Conservation (phyloP, 2,113 vertebrate species). For the Neogobius melanostomus region DNA sequence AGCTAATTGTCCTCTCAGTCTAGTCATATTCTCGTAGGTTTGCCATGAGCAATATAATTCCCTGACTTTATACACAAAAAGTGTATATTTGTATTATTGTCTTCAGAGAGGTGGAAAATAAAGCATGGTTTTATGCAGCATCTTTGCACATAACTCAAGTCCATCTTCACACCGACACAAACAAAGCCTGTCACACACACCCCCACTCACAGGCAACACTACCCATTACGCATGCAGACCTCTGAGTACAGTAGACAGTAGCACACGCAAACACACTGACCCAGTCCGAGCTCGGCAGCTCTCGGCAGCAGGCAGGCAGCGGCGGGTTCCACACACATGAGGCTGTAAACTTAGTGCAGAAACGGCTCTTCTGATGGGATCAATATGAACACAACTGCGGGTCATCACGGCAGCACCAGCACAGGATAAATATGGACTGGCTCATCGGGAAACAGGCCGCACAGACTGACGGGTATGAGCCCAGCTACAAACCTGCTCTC, state of each 20-base stretch:
- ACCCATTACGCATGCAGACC: constrained; percentile 29
- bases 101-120: background rate
- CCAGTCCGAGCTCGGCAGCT: constrained; percentile 34
- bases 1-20: too few relatives aligned
- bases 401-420: constrained; percentile 63
- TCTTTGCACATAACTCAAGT: background rate
- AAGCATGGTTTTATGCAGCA: constrained; percentile 1
- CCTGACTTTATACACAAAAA: too few relatives aligned
- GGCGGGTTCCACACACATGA: constrained; percentile 66
- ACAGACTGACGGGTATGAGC: constrained; percentile 64
- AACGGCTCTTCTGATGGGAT: constrained; percentile 64
- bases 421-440: constrained; percentile 73
- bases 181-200: constrained; percentile 6
- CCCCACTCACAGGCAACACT: constrained; percentile 13
- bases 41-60: too few relatives aligned
- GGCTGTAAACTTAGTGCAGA: constrained; percentile 69
- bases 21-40: too few relatives aligned
- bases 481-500: constrained; percentile 33
- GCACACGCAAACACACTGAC: constrained; percentile 25
- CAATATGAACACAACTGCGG: constrained; percentile 66
- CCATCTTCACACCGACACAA: constrained; percentile 2
- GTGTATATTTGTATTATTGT: background rate
- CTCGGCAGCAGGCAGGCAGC: constrained; percentile 42
- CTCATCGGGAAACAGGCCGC: constrained; percentile 65
- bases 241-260: constrained; percentile 41